Percentiles rank a stretch among this genome's conserved stretches.
These are phyloP conservation scores for Meta bourneti DNA, from an alignment of 2,888 invertebrate species.

Conservation along the genomic window DNA sequence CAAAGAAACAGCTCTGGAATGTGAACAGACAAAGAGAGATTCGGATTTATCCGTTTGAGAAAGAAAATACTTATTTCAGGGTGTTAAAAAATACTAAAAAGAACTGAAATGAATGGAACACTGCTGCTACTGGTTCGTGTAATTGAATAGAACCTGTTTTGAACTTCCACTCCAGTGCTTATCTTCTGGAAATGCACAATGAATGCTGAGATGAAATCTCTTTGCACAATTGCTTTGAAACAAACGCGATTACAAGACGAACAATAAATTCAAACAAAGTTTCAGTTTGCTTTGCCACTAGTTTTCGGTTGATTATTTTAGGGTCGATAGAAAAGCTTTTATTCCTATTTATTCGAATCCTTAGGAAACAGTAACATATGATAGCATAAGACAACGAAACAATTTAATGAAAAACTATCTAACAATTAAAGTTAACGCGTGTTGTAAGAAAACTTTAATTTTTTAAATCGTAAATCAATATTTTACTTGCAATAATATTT, in stretches of 20 bases:
- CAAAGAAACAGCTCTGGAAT: constrained; percentile 17
- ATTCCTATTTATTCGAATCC: not conserved
- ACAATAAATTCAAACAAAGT: not conserved
- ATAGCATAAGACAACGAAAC: too few relatives aligned
- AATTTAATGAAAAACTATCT: too few relatives aligned
- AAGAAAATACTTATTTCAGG: constrained; percentile 37
- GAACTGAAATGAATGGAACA: constrained; percentile 26
- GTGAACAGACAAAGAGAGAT: constrained; percentile 10
- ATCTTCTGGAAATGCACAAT: constrained; percentile 10
- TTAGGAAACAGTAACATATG: not conserved
- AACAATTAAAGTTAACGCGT: too few relatives aligned
- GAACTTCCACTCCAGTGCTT: not conserved
- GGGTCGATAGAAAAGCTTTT: not conserved
- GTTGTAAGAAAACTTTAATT: too few relatives aligned
- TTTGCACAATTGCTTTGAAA: not conserved
- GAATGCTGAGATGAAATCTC: not conserved
- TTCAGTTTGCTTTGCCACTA: not conserved
- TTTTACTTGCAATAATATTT: too few relatives aligned
- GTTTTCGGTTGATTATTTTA: not conserved
- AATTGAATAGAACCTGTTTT: constrained; percentile 25
- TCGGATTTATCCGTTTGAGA: not conserved
- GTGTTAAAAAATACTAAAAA: constrained; percentile 2
- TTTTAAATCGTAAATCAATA: too few relatives aligned
- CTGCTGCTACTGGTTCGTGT: constrained; percentile 17
- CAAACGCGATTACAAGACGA: not conserved